Conservation (phyloP, 2,797 vertebrate genomes). For the Lacerta bilineata region DNA sequence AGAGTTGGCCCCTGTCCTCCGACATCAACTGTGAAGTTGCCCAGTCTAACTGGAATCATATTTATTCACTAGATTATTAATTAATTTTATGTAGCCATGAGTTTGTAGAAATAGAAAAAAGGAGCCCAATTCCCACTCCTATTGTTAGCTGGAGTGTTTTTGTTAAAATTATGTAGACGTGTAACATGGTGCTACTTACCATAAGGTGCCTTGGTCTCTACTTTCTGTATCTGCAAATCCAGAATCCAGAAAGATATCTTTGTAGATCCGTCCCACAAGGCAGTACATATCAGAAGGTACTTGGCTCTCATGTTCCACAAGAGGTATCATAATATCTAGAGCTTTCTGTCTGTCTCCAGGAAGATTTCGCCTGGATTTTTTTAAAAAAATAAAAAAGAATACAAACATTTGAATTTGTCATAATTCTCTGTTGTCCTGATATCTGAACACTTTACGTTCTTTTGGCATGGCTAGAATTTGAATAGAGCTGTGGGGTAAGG, state of each 20-base stretch:
- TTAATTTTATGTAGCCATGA: background rate
- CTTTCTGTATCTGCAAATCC: constrained; percentile 90
- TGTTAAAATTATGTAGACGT: background rate
- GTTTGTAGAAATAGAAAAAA: background rate
- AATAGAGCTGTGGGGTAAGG: background rate
- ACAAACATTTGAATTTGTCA: background rate
- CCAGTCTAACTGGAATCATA: background rate
- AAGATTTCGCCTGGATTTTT: constrained; percentile 88
- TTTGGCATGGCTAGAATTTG: background rate
- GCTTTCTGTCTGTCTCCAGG: constrained; percentile 93
- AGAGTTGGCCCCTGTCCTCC: background rate
- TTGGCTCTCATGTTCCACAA: constrained; percentile 92
- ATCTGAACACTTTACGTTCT: background rate
- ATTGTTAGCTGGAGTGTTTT: background rate
- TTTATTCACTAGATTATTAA: background rate
- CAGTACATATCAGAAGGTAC: constrained; percentile 98
- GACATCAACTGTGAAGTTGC: background rate
- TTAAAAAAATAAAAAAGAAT: background rate
- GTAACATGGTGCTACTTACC: constrained; percentile 83
- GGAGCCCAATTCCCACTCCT: background rate
- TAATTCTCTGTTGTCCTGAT: background rate
- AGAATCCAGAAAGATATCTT: constrained; percentile 96
- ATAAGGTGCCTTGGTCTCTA: constrained; percentile 89
- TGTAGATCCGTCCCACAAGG: constrained; percentile 96
- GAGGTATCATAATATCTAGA: constrained; percentile 93